Conservation (phyloP, 2,888 invertebrate species). For the Mechanitis mazaeus region DNA sequence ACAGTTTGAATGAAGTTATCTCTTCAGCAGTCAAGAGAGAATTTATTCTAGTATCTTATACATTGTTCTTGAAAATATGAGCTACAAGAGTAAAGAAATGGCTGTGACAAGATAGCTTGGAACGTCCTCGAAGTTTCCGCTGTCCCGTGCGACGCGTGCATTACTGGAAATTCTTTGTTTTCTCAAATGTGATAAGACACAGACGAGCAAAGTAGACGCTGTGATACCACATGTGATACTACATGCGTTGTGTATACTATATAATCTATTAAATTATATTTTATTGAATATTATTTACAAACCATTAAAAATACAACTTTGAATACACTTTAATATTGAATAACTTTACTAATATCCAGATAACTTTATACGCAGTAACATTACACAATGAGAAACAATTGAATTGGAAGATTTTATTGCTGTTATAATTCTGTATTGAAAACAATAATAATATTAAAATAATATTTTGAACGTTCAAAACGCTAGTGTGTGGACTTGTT, state of each 20-base stretch:
- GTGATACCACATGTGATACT: no score
- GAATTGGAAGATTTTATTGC: no score
- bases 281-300: no score
- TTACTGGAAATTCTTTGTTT: conserved; percentile 59
- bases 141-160: conserved; percentile 48
- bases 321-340: no score
- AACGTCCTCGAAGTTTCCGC: conserved; percentile 55
- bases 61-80: conserved; percentile 57
- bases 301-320: no score
- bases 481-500: conserved; percentile 41
- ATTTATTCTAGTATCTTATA: conserved; percentile 52
- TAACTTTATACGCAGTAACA: no score
- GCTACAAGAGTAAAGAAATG: conserved; percentile 54
- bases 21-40: conserved; percentile 40
- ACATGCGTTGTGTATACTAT: no score
- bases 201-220: conserved; percentile 43
- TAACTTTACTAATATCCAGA: no score
- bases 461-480: conserved; percentile 21
- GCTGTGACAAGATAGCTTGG: conserved; percentile 65
- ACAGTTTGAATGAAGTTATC: conserved; percentile 27
- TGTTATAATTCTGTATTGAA: not conserved
- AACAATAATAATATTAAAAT: not conserved
- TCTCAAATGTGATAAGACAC: conserved; percentile 39
- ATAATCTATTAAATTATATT: no score
- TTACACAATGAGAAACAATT: no score